phyloP scores from a whole-genome alignment of 35 echinoderm and acorn worm genomes.

The Ptychodera flava region DNA sequence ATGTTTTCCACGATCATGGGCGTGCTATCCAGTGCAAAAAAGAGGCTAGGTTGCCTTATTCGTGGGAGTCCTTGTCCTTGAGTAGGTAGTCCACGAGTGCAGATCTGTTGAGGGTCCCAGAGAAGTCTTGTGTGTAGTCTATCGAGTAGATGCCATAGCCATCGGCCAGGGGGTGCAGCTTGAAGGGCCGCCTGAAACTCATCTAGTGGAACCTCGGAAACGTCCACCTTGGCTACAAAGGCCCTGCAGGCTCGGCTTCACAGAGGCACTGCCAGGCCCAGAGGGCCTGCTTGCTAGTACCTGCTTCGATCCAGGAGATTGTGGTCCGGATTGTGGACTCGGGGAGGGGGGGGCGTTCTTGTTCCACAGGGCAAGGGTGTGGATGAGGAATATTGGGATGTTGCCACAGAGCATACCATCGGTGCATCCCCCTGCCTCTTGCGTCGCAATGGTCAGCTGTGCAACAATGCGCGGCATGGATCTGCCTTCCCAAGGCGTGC shows the following conservation, averaged over 20 bases:
- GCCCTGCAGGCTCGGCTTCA: neutral
- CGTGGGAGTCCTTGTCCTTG: neutral
- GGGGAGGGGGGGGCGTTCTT: too few relatives aligned
- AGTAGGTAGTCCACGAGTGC: neutral
- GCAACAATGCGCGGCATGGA: neutral
- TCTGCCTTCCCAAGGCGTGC: neutral
- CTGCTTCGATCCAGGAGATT: neutral
- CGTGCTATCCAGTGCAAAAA: neutral
- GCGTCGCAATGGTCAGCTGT: neutral
- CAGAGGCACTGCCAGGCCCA: neutral
- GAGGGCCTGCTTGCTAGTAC: neutral
- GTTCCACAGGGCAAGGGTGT: neutral
- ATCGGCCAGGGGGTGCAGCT: neutral
- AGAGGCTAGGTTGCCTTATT: neutral
- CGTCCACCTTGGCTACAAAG: slow-evolving; percentile 4
- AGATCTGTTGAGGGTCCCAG: neutral
- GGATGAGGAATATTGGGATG: neutral
- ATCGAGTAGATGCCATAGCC: slow-evolving; percentile 4
- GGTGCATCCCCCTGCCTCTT: too few relatives aligned
- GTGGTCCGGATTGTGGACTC: neutral
- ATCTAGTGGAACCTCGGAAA: neutral
- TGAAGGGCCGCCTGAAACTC: neutral
- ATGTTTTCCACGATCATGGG: neutral
- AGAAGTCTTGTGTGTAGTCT: slow-evolving; percentile 7
- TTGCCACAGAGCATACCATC: too few relatives aligned